Evolutionary conservation across 2,113 vertebrate species (phyloP).

Genomic region (Octodon degus): DNA sequence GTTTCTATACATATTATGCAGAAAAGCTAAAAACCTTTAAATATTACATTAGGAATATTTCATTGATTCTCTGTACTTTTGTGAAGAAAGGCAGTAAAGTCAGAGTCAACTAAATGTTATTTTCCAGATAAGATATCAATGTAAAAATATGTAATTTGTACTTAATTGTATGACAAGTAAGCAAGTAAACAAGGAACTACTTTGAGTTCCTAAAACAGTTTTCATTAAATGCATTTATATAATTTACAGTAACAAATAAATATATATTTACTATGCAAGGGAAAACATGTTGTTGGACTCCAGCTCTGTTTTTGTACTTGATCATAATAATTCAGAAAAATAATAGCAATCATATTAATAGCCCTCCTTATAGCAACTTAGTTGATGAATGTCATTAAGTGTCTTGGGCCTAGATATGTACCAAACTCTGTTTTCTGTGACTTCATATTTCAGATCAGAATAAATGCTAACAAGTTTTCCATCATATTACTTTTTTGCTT

Average conservation of each 20-base stretch:
- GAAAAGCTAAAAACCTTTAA: background rate
- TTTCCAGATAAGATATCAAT: background rate
- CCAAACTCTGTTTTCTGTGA: background rate
- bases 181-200: background rate
- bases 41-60: background rate
- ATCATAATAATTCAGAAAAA: background rate
- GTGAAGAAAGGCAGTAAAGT: background rate
- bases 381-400: background rate
- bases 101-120: background rate
- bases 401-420: background rate
- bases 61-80: background rate
- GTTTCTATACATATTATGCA: background rate
- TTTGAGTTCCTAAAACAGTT: constrained; percentile 15
- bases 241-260: constrained; percentile 39
- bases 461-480: background rate
- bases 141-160: background rate
- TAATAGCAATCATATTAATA: background rate
- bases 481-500: background rate
- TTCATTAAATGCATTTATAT: background rate
- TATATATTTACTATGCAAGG: constrained; percentile 6
- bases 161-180: constrained; percentile 17
- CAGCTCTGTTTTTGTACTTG: background rate
- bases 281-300: background rate
- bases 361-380: background rate
- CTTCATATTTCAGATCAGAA: background rate